These are phyloP conservation scores for Pluvianellus socialis DNA, from an alignment of 2,113 vertebrate species.

Conservation along the genomic window DNA sequence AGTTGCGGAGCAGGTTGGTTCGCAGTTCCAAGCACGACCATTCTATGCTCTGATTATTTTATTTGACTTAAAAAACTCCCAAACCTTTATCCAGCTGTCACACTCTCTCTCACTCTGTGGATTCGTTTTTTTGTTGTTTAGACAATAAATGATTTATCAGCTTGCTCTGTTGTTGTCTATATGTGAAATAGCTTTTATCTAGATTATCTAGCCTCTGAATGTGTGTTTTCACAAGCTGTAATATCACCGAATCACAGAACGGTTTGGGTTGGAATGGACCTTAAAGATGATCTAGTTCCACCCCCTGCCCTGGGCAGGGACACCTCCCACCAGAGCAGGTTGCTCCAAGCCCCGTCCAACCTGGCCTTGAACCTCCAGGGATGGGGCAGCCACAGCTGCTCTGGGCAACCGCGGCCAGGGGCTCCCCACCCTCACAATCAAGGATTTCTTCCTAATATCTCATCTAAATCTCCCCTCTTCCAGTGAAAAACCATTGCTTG, in stretches of 20 bases:
- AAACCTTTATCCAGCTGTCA: background rate
- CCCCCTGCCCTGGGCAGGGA: no score
- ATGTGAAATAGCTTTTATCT: background rate
- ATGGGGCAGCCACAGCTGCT: no score
- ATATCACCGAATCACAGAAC: background rate
- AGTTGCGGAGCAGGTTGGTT: conserved; percentile 22
- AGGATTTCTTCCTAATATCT: no score
- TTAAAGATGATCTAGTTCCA: no score
- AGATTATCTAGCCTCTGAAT: background rate
- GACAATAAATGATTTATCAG: background rate
- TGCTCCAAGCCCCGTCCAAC: no score
- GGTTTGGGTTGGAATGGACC: no score
- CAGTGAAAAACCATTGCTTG: no score
- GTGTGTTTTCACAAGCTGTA: background rate
- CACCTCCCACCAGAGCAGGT: no score
- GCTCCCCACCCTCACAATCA: no score
- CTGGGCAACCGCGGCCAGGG: no score
- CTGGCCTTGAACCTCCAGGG: no score
- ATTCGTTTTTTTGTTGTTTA: background rate
- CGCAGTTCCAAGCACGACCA: background rate
- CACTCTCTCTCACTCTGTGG: background rate
- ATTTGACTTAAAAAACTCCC: background rate
- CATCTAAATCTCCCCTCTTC: no score
- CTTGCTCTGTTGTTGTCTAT: background rate
- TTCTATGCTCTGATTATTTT: background rate